Evolutionary conservation across 2,888 invertebrate species (phyloP), one percentile per base, ranked within the genome.

Genomic region (Epinotia demarniana): DNA sequence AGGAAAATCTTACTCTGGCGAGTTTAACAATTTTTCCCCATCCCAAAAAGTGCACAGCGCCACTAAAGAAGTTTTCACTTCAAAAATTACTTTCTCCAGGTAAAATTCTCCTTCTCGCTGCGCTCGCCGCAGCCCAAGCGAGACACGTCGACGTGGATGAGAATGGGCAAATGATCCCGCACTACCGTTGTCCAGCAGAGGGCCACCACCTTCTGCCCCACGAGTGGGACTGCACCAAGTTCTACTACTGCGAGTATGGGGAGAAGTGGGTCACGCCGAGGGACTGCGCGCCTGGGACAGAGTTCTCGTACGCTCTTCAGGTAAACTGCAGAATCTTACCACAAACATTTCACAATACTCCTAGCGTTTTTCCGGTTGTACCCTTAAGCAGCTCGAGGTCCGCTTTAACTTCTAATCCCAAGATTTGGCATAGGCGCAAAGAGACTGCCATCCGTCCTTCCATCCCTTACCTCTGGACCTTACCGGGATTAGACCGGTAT

Each of bases 111-210:
- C 19, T 89, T 64, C 75, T 88, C 72, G 78, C 82, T 12, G 75
- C 79, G 72, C 75, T 88, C 63, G 86, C 82, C 16, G 62, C 82
- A 0, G 81, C 79, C 53, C 80, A 82, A 57, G 85, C 80, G 5
- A 78, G 81, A 13, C 6, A 8, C 6, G 75, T 68, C 0, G n/a
- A 23, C 1, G 70, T 60, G 0, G 55, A 33, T 0, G 82, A 88
- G 27, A 92, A 94, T 80, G 96, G 94, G 12, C n/a, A n/a, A 8
- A 94, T 85, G 87, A 96, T 80, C 94, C 94, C 95, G 84, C 88
- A 96, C 70, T 95, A 95, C 77, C 86, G 96, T 81, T 97, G 78
- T 94, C 97, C 82, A 94, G 93, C 87, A 88, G 96, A 92, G 95
- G 95, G 82, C 79, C 89, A 89, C 66, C 79, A 77, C 64, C 80